Percentiles rank a stretch among this genome's conserved stretches.
phyloP scores from a whole-genome alignment of 2,888 invertebrate genomes.

The Myopa testacea region DNA sequence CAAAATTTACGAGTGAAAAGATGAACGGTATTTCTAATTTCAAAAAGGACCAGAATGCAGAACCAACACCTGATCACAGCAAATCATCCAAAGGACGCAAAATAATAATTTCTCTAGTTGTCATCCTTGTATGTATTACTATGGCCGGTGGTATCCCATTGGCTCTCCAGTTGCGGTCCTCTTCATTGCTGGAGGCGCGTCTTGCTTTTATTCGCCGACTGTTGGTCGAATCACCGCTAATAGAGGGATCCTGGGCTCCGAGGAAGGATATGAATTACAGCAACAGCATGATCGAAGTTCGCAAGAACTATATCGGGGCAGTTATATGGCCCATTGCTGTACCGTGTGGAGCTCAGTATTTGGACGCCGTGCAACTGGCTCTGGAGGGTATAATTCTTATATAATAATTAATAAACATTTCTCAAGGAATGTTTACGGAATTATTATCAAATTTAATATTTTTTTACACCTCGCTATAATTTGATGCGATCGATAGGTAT shows the following conservation, averaged over 20 bases:
- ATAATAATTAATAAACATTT: too few species aligned
- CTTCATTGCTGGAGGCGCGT: constrained; percentile 72
- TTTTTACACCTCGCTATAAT: too few species aligned
- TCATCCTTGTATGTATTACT: constrained; percentile 64
- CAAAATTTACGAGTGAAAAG: constrained; percentile 66
- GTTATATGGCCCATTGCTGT: constrained; percentile 69
- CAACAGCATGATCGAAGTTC: constrained; percentile 60
- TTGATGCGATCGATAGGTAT: too few species aligned
- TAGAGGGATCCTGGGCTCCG: constrained; percentile 70
- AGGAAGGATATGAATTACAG: constrained; percentile 54
- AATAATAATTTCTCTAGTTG: constrained; percentile 59
- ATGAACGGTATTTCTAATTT: constrained; percentile 60
- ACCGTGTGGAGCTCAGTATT: constrained; percentile 74
- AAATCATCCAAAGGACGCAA: constrained; percentile 60
- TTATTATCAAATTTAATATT: too few species aligned
- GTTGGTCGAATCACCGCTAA: constrained; percentile 71
- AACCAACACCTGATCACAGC: constrained; percentile 53
- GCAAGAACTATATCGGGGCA: constrained; percentile 71
- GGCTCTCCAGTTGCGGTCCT: constrained; percentile 71
- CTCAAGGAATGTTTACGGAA: too few species aligned
- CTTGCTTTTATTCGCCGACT: constrained; percentile 71
- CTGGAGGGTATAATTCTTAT: too few species aligned
- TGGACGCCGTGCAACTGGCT: constrained; percentile 76
- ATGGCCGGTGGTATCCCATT: constrained; percentile 70
- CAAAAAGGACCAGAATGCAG: constrained; percentile 62